Conservation (phyloP, 2,797 vertebrate genomes). For the Luscinia megarhynchos region DNA sequence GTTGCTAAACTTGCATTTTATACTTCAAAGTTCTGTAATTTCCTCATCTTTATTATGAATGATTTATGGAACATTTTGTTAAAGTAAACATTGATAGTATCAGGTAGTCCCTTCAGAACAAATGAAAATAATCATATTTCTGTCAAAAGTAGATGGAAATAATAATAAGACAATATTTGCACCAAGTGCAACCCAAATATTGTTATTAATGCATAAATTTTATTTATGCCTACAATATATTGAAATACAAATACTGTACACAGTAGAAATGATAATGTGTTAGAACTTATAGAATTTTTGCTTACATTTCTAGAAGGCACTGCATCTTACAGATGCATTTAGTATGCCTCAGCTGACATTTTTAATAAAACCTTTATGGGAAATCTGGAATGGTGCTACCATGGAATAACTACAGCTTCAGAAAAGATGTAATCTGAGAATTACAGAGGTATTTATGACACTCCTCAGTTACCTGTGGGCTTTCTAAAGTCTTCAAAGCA, state of each 20-base stretch:
- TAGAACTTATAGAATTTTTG: neutral
- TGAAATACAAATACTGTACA: neutral
- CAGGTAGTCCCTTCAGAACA: constrained; percentile 44
- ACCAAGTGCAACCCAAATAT: neutral
- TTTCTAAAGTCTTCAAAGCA: constrained; percentile 11
- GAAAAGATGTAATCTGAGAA: neutral
- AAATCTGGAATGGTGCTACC: neutral
- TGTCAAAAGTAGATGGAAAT: constrained; percentile 17
- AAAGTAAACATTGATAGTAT: constrained; percentile 49
- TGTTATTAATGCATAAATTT: neutral
- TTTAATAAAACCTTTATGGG: neutral
- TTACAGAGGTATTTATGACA: constrained; percentile 17
- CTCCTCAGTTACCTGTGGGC: neutral
- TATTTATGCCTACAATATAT: neutral
- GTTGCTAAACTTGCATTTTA: constrained; percentile 44
- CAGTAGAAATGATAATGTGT: neutral
- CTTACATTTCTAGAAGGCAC: neutral
- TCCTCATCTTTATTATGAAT: constrained; percentile 50
- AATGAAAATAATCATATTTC: neutral
- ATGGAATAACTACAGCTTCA: neutral
- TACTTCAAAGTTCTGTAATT: constrained; percentile 68
- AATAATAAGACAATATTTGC: neutral
- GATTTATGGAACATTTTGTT: constrained; percentile 45
- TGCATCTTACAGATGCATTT: neutral
- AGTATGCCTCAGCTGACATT: neutral